Percentiles rank a stretch among this genome's conserved stretches.
Evolutionary conservation across 2,113 vertebrate genomes (phyloP).

Genomic region (Terrapene triunguis): DNA sequence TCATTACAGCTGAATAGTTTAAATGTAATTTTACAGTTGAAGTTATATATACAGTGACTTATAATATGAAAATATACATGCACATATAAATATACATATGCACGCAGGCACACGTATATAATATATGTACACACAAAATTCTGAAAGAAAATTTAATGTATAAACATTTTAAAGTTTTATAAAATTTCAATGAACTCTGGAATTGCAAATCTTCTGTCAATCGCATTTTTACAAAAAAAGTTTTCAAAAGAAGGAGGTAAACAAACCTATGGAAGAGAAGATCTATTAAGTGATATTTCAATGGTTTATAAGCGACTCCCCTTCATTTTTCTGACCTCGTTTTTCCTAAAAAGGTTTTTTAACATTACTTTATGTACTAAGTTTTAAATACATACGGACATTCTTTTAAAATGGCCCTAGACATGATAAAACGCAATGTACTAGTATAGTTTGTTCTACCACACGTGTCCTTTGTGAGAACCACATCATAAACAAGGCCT

Average conservation of each 20-base stretch:
- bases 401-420: constrained; percentile 47
- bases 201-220: background rate
- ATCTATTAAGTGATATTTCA: constrained; percentile 22
- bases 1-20: background rate
- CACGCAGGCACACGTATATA: background rate
- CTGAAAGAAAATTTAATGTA: background rate
- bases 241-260: background rate
- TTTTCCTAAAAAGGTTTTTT: constrained; percentile 16
- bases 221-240: background rate
- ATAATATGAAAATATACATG: background rate
- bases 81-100: background rate
- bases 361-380: constrained; percentile 30
- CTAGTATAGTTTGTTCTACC: constrained; percentile 39
- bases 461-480: constrained; percentile 56
- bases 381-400: constrained; percentile 53
- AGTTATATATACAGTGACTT: background rate
- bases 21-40: background rate
- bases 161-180: background rate
- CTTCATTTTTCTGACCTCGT: background rate
- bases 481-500: constrained; percentile 52
- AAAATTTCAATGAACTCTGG: constrained; percentile 8
- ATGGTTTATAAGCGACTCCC: background rate
- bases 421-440: constrained; percentile 27
- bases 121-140: background rate
- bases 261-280: constrained; percentile 4